Base-by-base conservation (phyloP, 1,140 invertebrate species). In the Thaumetopoea pityocampa region DNA sequence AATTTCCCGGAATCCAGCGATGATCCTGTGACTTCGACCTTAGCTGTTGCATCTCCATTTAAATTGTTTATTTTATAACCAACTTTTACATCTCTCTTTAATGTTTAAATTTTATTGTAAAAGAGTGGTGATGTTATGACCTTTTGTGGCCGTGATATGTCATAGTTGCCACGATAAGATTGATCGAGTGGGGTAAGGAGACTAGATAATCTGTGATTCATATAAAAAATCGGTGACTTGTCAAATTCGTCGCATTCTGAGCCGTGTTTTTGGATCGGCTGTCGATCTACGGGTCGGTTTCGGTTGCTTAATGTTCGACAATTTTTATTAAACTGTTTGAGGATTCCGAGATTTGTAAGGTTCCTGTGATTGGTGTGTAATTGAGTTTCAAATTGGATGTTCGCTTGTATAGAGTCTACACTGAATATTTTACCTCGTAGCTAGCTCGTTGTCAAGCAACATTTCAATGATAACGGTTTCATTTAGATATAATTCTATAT, bases 1-100 rank as follows among this genome's bases (percentile, higher is more conserved):
- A 81, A 78, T 81, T 84, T 84, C 77, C 69, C 69, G 77, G 80
- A 84, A 84, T 84, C 74, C 66, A 29, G 67, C 78, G 77, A 84
- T 84, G 80, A 84, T 84, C 80, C 77, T 49, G 54, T 67, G 70
- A 59, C 63, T 74, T 64, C 62, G 59, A 35, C 53, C 56, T 61
- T 51, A 56, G 41, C 46, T 49, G 18, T 38, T 51, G 44, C 60
- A 40, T 52, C 46, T 64, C 56, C 53, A 73, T 63, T 22, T 50
- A 51, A 42, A 33, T 4, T 2, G 11, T 0, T 8, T 22, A 36
- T 24, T 34, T 10, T 32, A 66, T 51, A 48, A 40, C 19, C 4
- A 29, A 55, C 34, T 19, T 35, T 58, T 43, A 0, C 0, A 1
- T 4, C 3, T 20, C 0, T 0, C 0, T 2, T 46, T 60, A 60